These are phyloP conservation scores for Andricus quercusramuli DNA, from an alignment of 2,888 invertebrate species.

Conservation along the genomic window DNA sequence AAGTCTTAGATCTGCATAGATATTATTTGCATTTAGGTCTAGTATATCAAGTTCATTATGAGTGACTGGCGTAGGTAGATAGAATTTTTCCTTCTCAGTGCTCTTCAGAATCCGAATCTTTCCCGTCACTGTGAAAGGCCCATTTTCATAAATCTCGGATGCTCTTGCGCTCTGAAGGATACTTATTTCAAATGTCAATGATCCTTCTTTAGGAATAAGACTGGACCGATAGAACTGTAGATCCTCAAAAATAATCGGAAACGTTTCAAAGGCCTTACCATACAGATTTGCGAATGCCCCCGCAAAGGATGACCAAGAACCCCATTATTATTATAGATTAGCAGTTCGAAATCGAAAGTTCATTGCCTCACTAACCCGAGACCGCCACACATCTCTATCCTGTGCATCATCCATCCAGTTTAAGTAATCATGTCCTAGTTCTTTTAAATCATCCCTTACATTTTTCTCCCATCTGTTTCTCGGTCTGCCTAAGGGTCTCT, in stretches of 20 bases:
- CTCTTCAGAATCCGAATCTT: constrained; percentile 81
- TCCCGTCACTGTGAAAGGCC: constrained; percentile 88
- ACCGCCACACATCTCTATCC: too few species aligned
- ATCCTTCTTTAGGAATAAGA: constrained; percentile 91
- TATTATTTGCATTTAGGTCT: too few species aligned
- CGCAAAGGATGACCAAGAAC: constrained; percentile 93
- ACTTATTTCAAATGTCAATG: constrained; percentile 90
- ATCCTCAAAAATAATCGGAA: constrained; percentile 93
- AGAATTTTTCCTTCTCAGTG: constrained; percentile 83
- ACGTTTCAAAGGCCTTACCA: constrained; percentile 86
- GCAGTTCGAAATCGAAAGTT: too few species aligned
- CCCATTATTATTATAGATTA: too few species aligned
- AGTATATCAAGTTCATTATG: constrained; percentile 74
- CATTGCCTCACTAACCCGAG: too few species aligned
- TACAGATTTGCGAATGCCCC: constrained; percentile 90
- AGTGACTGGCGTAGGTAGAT: constrained; percentile 78
- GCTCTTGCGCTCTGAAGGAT: constrained; percentile 90
- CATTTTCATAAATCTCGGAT: constrained; percentile 95
- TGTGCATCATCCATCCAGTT: too few species aligned
- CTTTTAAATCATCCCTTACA: too few species aligned
- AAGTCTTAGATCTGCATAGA: too few species aligned
- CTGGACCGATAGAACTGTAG: constrained; percentile 96
- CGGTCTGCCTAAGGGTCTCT: too few species aligned
- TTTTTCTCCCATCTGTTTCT: too few species aligned
- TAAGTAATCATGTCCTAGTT: too few species aligned